These are phyloP conservation scores for Amblyopsis rosae DNA, from an alignment of 2,113 vertebrate species.

Conservation along the genomic window DNA sequence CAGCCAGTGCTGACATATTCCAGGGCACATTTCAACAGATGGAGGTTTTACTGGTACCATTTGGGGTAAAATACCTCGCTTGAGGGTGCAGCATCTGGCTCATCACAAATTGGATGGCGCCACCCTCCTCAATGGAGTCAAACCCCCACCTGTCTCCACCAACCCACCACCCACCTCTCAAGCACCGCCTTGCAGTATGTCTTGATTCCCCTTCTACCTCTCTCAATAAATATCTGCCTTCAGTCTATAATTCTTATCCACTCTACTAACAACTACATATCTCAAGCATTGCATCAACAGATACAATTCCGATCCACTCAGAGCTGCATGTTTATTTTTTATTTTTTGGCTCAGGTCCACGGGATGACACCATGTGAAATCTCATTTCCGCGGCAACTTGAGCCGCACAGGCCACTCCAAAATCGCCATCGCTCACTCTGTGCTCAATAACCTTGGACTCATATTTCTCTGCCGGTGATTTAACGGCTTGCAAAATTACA, in stretches of 20 bases:
- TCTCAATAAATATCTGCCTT: neutral
- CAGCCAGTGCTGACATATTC: constrained; percentile 71
- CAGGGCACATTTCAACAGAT: constrained; percentile 71
- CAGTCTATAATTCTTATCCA: constrained; percentile 25
- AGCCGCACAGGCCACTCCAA: constrained; percentile 57
- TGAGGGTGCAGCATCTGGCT: constrained; percentile 75
- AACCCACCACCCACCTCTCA: constrained; percentile 16
- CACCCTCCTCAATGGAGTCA: constrained; percentile 16
- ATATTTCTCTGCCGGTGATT: constrained; percentile 76
- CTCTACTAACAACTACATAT: constrained; percentile 13
- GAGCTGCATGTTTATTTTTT: neutral
- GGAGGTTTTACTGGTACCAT: constrained; percentile 75
- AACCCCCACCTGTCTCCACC: constrained; percentile 3
- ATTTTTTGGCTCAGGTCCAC: constrained; percentile 27
- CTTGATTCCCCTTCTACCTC: neutral
- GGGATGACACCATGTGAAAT: constrained; percentile 68
- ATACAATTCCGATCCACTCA: constrained; percentile 44
- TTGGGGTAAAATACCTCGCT: constrained; percentile 74
- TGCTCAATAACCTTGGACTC: constrained; percentile 79
- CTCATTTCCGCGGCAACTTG: constrained; percentile 71
- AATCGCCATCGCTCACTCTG: constrained; percentile 68
- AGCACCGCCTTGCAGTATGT: neutral
- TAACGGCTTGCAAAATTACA: constrained; percentile 76
- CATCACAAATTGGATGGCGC: constrained; percentile 67
- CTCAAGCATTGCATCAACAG: constrained; percentile 35